phyloP scores from a whole-genome alignment of 2,888 invertebrate species.

The Agrotis exclamationis region DNA sequence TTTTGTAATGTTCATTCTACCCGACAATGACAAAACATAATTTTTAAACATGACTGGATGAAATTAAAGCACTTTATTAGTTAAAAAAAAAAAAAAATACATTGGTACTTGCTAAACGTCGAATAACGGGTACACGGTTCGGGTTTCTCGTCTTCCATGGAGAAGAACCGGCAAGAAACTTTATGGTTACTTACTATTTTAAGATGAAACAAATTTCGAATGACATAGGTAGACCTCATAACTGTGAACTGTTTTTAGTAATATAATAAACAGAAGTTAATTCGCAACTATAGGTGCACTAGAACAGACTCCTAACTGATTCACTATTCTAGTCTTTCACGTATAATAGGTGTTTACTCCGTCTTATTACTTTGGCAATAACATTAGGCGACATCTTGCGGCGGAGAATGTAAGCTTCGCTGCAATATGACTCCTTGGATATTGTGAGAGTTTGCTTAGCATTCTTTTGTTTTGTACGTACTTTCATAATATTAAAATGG shows the following conservation, averaged over 20 bases:
- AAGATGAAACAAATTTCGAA: no score
- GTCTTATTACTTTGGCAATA: conserved; percentile 33
- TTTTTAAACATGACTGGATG: no score
- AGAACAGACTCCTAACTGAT: background rate
- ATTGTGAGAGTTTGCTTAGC: conserved; percentile 12
- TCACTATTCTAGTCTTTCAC: conserved; percentile 17
- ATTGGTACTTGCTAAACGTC: no score
- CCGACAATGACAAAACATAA: no score
- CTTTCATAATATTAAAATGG: background rate
- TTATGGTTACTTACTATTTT: no score
- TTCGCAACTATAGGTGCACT: background rate
- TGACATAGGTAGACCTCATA: no score
- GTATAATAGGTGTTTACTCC: conserved; percentile 30
- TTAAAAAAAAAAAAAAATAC: no score
- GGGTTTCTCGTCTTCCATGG: no score
- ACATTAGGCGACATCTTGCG: conserved; percentile 48
- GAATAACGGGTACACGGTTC: no score
- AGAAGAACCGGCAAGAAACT: no score
- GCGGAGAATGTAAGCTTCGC: conserved; percentile 24
- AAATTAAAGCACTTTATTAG: no score
- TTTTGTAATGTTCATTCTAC: no score
- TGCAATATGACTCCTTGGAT: conserved; percentile 29
- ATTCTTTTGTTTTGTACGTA: conserved; percentile 13
- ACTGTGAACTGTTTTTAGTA: background rate
- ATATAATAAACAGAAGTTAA: background rate